A percentile compares a stretch with the other conserved stretches of the same genome.
Conservation (phyloP, 2,888 invertebrate species). For the Hypsopygia costalis region DNA sequence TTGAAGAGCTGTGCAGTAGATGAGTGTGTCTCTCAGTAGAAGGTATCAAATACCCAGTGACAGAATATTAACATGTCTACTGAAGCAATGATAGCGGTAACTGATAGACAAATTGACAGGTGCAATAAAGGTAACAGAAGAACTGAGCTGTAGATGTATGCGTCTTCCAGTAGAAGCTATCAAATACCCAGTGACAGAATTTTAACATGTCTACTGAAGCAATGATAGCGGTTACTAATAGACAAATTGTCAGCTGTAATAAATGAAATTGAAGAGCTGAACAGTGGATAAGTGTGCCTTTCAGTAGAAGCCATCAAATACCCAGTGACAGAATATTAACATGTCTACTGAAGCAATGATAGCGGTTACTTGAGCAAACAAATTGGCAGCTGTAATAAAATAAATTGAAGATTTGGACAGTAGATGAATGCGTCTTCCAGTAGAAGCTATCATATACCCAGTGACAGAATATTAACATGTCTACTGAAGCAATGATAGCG, state of each 20-base stretch:
- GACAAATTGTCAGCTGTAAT: background rate
- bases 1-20: background rate
- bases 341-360: slow-evolving; percentile 16
- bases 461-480: slow-evolving; percentile 31
- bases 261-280: background rate
- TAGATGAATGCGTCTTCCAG: background rate
- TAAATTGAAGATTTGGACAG: background rate
- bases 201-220: slow-evolving; percentile 22
- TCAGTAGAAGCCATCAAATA: slow-evolving; percentile 10
- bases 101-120: slow-evolving; percentile 13
- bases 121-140: too few species aligned
- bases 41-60: slow-evolving; percentile 17
- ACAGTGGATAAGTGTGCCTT: background rate
- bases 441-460: slow-evolving; percentile 28
- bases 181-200: slow-evolving; percentile 20
- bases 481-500: slow-evolving; percentile 12
- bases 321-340: slow-evolving; percentile 40
- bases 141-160: too few species aligned
- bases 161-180: too few species aligned
- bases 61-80: slow-evolving; percentile 19
- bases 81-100: slow-evolving; percentile 18
- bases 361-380: background rate
- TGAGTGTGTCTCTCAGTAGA: background rate
- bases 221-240: slow-evolving; percentile 7
- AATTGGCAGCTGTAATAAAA: too few species aligned